These are phyloP conservation scores for Hippocampus kuda DNA, from an alignment of 2,797 vertebrate species.

Conservation along the genomic window DNA sequence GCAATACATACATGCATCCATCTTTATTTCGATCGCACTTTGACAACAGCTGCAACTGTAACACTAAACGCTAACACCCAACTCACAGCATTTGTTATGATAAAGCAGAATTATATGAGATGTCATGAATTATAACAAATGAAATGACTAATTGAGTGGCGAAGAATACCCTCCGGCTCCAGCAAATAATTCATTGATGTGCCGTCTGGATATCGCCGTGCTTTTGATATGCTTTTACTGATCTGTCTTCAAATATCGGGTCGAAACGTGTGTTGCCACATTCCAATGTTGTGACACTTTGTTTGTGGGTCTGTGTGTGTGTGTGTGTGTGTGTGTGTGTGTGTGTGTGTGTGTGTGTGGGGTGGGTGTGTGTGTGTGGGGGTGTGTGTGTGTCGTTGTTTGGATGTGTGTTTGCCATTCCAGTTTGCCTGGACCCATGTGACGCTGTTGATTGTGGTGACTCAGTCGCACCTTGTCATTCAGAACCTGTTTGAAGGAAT, in stretches of 20 bases:
- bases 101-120: too few relatives aligned
- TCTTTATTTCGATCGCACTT: neutral
- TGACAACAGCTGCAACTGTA: too few relatives aligned
- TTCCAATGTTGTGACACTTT: constrained; percentile 31
- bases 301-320: constrained; percentile 50
- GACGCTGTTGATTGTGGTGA: constrained; percentile 98
- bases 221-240: constrained; percentile 3
- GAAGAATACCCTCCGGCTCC: neutral
- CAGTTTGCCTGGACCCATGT: constrained; percentile 99
- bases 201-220: neutral
- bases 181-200: neutral
- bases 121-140: too few relatives aligned
- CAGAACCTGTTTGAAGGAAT: constrained; percentile 99
- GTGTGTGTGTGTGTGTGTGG: too few relatives aligned
- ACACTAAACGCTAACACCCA: too few relatives aligned
- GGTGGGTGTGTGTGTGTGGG: constrained; percentile 15
- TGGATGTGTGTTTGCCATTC: constrained; percentile 66
- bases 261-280: constrained; percentile 17
- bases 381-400: constrained; percentile 21
- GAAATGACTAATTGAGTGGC: neutral
- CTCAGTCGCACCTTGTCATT: constrained; percentile 99
- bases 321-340: constrained; percentile 34
- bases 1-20: constrained; percentile 4
- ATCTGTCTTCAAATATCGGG: constrained; percentile 22
- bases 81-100: too few relatives aligned